Evolutionary conservation across 2,113 vertebrate genomes (phyloP).

Genomic region (Podilymbus podiceps): DNA sequence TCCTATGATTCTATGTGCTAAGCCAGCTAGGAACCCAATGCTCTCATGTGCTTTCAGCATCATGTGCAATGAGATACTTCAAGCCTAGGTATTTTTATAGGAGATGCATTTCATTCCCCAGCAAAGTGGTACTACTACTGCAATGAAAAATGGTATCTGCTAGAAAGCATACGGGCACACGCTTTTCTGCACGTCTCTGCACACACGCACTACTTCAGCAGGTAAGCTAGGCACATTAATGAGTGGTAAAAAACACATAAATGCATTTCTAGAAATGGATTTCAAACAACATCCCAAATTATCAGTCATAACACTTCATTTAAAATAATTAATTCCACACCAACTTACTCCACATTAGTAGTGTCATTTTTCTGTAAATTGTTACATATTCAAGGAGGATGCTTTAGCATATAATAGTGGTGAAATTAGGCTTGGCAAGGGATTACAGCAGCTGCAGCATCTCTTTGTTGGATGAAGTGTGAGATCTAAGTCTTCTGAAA

Average conservation of each 20-base stretch:
- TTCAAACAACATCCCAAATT: not conserved
- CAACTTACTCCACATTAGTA: not conserved
- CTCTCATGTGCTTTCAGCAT: not conserved
- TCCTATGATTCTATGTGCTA: fast-evolving
- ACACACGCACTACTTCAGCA: not conserved
- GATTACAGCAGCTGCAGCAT: not conserved
- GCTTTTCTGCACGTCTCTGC: not conserved
- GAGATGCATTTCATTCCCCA: not conserved
- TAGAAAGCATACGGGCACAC: not conserved
- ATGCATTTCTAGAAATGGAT: not conserved
- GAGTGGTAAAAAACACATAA: not conserved
- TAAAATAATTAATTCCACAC: not conserved
- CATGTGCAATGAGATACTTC: fast-evolving
- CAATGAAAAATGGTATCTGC: not conserved
- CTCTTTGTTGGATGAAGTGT: not conserved
- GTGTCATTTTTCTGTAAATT: not conserved
- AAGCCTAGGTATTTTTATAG: fast-evolving
- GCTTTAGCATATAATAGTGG: not conserved
- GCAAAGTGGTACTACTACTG: not conserved
- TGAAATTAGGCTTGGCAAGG: not conserved
- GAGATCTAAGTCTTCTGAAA: not conserved
- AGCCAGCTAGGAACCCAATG: not conserved
- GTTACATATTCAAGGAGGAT: not conserved
- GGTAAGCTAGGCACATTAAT: not conserved
- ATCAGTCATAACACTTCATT: not conserved